phyloP scores from a whole-genome alignment of 2,113 vertebrate genomes.

The Sceloporus undulatus region DNA sequence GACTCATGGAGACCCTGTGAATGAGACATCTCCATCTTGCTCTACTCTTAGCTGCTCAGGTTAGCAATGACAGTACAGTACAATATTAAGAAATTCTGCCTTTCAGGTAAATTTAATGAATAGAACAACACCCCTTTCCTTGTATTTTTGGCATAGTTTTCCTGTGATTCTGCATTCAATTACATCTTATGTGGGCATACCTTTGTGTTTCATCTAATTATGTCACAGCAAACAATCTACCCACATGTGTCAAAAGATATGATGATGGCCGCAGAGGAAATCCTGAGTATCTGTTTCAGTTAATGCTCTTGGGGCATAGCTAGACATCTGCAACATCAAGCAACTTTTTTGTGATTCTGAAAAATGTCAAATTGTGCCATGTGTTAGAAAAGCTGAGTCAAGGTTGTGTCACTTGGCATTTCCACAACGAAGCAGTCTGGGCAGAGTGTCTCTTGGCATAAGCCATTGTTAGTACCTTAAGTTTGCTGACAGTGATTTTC shows the following conservation, averaged over 20 bases:
- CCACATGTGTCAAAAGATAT: not conserved
- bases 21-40: too few relatives aligned
- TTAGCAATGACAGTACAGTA: too few relatives aligned
- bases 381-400: constrained; percentile 8
- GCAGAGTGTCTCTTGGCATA: constrained; percentile 10
- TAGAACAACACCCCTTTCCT: too few relatives aligned
- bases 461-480: constrained; percentile 21
- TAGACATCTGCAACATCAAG: not conserved
- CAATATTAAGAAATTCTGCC: too few relatives aligned
- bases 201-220: not conserved
- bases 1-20: too few relatives aligned
- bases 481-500: constrained; percentile 15
- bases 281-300: not conserved
- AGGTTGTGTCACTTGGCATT: constrained; percentile 40
- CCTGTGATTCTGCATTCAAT: too few relatives aligned
- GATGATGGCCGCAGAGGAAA: not conserved
- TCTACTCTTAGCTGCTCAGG: too few relatives aligned
- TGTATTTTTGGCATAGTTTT: too few relatives aligned
- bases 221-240: not conserved
- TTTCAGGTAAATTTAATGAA: too few relatives aligned
- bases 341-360: constrained; percentile 49
- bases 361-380: constrained; percentile 50
- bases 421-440: constrained; percentile 44
- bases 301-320: constrained; percentile 3
- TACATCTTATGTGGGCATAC: too few relatives aligned